A percentile compares a stretch with the other conserved stretches of the same genome.
Conservation (phyloP, 2,113 vertebrate genomes). For the Clarias magur region DNA sequence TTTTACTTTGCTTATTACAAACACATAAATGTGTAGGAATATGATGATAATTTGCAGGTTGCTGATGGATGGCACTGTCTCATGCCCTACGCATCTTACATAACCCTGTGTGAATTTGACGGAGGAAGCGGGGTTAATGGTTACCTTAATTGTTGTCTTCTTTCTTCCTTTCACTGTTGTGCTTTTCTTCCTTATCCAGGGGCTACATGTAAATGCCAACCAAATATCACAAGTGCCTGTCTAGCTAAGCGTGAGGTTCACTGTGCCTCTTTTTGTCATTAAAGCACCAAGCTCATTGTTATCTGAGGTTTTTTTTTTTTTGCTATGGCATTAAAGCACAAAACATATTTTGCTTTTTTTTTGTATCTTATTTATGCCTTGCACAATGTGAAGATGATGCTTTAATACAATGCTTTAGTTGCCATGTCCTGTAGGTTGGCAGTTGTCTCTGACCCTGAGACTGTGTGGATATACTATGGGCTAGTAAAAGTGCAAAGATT, state of each 20-base stretch:
- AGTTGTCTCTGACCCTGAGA: not conserved
- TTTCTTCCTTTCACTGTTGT: constrained; percentile 14
- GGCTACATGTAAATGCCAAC: constrained; percentile 54
- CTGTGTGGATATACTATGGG: not conserved
- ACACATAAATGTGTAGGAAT: constrained; percentile 35
- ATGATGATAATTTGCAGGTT: constrained; percentile 44
- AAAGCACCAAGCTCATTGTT: constrained; percentile 13
- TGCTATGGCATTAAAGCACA: constrained; percentile 10
- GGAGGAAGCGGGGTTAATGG: constrained; percentile 29
- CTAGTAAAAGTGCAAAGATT: constrained; percentile 16
- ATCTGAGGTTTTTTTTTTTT: constrained; percentile 7
- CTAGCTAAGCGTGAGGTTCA: not conserved
- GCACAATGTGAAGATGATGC: not conserved
- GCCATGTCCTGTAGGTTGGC: not conserved
- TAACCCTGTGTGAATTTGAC: constrained; percentile 37
- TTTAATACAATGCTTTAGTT: not conserved
- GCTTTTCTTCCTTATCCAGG: constrained; percentile 18
- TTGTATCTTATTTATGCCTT: not conserved
- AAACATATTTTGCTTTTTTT: not conserved
- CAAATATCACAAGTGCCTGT: constrained; percentile 54
- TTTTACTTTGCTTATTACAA: constrained; percentile 46
- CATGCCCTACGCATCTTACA: constrained; percentile 31
- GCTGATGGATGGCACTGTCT: constrained; percentile 46
- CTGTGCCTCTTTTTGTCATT: constrained; percentile 19
- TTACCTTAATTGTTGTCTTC: constrained; percentile 45